Evolutionary conservation across 1,140 invertebrate species (phyloP).

Genomic region (Neomicropteryx cornuta): DNA sequence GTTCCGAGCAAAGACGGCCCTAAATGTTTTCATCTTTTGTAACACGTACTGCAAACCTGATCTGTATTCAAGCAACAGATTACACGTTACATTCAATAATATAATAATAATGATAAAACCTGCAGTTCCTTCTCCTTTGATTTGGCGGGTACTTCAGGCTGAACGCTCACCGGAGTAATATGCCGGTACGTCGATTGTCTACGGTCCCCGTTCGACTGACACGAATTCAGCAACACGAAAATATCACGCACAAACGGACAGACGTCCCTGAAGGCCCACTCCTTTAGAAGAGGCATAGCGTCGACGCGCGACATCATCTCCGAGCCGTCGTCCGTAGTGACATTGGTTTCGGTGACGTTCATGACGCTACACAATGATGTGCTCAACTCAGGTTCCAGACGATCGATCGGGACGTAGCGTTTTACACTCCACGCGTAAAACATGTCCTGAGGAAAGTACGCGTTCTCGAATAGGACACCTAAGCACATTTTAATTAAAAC

Average conservation of each 20-base stretch:
- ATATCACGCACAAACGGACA: conserved; percentile 32
- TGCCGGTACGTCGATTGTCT: conserved; percentile 26
- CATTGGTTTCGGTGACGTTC: conserved; percentile 3
- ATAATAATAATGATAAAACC: too few species aligned
- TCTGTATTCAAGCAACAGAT: too few species aligned
- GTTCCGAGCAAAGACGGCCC: too few species aligned
- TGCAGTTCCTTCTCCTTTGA: conserved; percentile 34
- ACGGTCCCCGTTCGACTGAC: conserved; percentile 19
- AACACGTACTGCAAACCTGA: too few species aligned
- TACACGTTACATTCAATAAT: too few species aligned
- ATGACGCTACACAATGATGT: too few species aligned
- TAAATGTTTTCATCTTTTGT: too few species aligned
- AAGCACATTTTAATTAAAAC: conserved; percentile 52
- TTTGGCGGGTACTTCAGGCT: conserved; percentile 24
- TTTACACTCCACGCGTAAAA: conserved; percentile 17
- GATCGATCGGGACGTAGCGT: too few species aligned
- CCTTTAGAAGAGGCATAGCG: conserved; percentile 26
- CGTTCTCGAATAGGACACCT: conserved; percentile 65
- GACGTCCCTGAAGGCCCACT: conserved; percentile 24
- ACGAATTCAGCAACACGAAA: conserved; percentile 18
- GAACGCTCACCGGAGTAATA: conserved; percentile 31
- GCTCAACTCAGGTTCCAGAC: too few species aligned
- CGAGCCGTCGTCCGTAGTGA: conserved; percentile 10
- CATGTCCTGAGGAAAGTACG: conserved; percentile 47
- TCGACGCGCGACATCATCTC: conserved; percentile 18